Evolutionary conservation across 2,113 vertebrate genomes (phyloP), one percentile per base, ranked within the genome.

Genomic region (Panthera tigris): DNA sequence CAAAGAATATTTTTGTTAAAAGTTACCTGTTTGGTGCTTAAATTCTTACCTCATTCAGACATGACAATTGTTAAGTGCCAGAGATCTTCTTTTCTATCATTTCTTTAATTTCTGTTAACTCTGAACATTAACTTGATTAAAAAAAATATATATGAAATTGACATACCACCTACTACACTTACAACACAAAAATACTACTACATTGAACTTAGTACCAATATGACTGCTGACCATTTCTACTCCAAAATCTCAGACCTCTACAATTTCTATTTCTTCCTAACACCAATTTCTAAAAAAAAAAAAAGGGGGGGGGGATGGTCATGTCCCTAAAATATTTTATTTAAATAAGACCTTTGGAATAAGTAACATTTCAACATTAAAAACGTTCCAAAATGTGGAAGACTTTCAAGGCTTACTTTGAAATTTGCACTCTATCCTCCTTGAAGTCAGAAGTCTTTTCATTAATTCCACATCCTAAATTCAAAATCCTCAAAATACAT

Each of bases 91-190:
- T 89, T 87, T 61, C 12, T 50, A 95, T 50, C 55, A 69, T 76
- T 97, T 97, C 10, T 33, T 91, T 79, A 87, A 81, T 95, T 96
- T 93, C 41, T 86, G 41, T 76, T 95, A 93, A 89, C n/a, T 95
- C 21, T 87, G 36, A 94, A 84, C 91, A 93, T 73, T 80, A 73
- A 94, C 55, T 41, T 80, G 41, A 16, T 36, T 27, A 63, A 52
- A 71, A 95, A 78, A 36, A 88, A 71, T 36, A 39, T 39, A 79
- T n/a, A 36, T 69, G 86, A 93, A 93, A 45, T 23, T 78, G 50
- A n/a, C 15, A 86, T 19, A 83, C 91, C 63, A 76, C 31, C 61
- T n/a, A 83, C 4, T 36, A 84, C 18, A 48, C 29, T 71, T 71
- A n/a, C 2, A 29, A 66, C 21, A 36, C 15, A 81, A 80, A 95